These are phyloP conservation scores for Drosophila suboccidentalis DNA, from an alignment of 2,888 invertebrate genomes.

Conservation along the genomic window DNA sequence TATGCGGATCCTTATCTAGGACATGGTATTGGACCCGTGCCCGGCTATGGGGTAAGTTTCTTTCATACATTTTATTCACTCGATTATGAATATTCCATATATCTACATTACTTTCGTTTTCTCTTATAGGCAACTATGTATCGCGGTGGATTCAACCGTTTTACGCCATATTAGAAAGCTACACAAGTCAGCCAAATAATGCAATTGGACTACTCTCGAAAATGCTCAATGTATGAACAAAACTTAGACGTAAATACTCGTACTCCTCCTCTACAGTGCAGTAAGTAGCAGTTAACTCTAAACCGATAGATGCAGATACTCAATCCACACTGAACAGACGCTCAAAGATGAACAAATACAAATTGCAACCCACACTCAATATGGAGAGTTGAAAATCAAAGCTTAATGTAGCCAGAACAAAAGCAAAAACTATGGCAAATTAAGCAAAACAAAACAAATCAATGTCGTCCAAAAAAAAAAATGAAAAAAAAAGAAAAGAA, in stretches of 20 bases:
- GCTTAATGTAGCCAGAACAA: conserved; percentile 54
- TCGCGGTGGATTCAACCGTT: conserved; percentile 97
- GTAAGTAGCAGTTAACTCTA: conserved; percentile 72
- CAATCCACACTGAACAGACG: conserved; percentile 64
- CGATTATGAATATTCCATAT: background rate
- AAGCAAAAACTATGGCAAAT: conserved; percentile 62
- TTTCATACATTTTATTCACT: background rate
- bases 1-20: conserved; percentile 97
- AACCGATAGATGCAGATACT: conserved; percentile 66
- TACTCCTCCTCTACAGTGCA: conserved; percentile 59
- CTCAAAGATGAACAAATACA: conserved; percentile 56
- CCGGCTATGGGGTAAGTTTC: conserved; percentile 96
- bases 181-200: conserved; percentile 77
- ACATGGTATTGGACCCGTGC: conserved; percentile 98
- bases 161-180: conserved; percentile 93
- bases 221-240: conserved; percentile 78
- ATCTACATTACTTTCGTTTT: background rate
- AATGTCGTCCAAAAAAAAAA: conserved; percentile 83
- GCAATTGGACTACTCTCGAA: conserved; percentile 77
- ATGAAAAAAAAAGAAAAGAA: conserved; percentile 58
- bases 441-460: conserved; percentile 70
- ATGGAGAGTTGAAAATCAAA: conserved; percentile 77
- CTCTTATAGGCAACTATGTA: conserved; percentile 93
- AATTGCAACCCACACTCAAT: conserved; percentile 32
- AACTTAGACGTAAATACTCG: conserved; percentile 72